Conservation (phyloP, 1,140 invertebrate species). For the Tigriopus japonicus region DNA sequence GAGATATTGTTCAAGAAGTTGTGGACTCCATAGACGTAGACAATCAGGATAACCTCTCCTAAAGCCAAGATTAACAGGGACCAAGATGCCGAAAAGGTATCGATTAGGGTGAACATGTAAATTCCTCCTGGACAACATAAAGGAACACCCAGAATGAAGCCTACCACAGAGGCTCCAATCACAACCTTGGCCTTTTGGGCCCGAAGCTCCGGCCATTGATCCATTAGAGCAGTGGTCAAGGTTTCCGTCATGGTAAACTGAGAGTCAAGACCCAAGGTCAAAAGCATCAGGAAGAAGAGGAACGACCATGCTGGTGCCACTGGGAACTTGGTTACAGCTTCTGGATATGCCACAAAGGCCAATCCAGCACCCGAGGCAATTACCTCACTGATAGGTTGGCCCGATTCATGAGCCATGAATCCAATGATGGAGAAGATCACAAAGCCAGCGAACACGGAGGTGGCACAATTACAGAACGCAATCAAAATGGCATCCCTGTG, state of each 20-base stretch:
- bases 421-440: conserved; percentile 60
- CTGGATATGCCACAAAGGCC: conserved; percentile 27
- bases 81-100: conserved; percentile 83
- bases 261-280: conserved; percentile 37
- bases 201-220: conserved; percentile 32
- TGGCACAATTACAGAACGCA: conserved; percentile 27
- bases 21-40: background rate
- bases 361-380: conserved; percentile 20
- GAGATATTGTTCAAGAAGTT: background rate
- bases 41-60: conserved; percentile 23
- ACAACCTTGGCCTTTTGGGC: conserved; percentile 37
- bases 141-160: conserved; percentile 42
- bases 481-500: conserved; percentile 28
- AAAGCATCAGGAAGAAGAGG: conserved; percentile 30
- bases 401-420: conserved; percentile 49
- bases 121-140: conserved; percentile 60
- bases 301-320: conserved; percentile 26
- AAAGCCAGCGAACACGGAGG: conserved; percentile 32
- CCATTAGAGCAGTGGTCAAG: conserved; percentile 31
- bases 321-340: conserved; percentile 23
- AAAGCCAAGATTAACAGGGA: conserved; percentile 94
- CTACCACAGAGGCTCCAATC: conserved; percentile 35
- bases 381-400: conserved; percentile 29
- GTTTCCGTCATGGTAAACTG: conserved; percentile 24
- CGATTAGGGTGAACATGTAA: conserved; percentile 85